Evolutionary conservation across 1,140 invertebrate species (phyloP), one percentile per base, ranked within the genome.

Genomic region (Heliconius nattereri): DNA sequence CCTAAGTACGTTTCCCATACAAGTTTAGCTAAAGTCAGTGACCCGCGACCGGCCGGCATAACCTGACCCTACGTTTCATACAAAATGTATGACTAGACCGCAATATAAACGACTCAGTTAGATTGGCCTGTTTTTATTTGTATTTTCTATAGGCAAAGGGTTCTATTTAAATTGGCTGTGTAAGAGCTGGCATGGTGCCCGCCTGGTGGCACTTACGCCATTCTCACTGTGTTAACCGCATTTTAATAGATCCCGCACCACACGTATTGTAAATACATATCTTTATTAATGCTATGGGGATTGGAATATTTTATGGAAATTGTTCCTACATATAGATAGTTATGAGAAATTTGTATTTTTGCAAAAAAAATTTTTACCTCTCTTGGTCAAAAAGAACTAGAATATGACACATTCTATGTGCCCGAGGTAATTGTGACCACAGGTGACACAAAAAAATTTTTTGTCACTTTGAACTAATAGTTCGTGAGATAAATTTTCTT

Each of bases 151-250:
- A 73, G 40, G 19, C 26, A 11, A 35, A 54, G 54, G 83, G 85
- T 80, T 84, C 81, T 75, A 71, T 29, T 32, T 23, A 35, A 70
- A 77, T 52, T 66, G 75, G 80, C 84, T 26, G 13, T 11, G 83
- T 85, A 82, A 81, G 87, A 87, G 81, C 78, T 82, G 91, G 91
- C 90, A 87, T 81, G 73, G 75, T 80, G 89, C 91, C 90, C 85
- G 80, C 79, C 71, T 16, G 81, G 86, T 86, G 85, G 60, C 85
- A 80, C 79, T 84, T 78, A 80, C 78, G 80, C 77, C 81, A 79
- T 78, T 76, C 70, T 60, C 78, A 75, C 79, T 88, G 87, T 87
- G 82, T 78, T 85, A 85, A 89, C 85, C 86, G 91, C 85, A 90
- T 92, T 89, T 91, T 88, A 92, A 92, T 92, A 86, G 87, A 86